phyloP scores from a whole-genome alignment of 1,140 invertebrate species.

The Adelges cooleyi region DNA sequence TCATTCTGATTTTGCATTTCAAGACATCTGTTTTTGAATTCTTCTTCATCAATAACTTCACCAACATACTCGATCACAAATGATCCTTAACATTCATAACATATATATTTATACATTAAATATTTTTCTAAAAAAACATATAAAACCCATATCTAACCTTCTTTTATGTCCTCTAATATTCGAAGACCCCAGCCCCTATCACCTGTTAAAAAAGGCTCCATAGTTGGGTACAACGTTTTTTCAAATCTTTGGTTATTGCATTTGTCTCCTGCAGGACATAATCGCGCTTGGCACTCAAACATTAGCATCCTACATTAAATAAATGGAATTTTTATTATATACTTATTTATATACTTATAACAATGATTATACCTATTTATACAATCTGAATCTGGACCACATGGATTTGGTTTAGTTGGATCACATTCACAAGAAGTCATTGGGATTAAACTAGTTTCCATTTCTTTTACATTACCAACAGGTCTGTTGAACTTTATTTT shows the following conservation, averaged over 20 bases:
- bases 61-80: conserved; percentile 89
- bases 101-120: too few species aligned
- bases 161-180: conserved; percentile 56
- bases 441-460: conserved; percentile 49
- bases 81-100: conserved; percentile 31
- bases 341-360: too few species aligned
- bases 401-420: conserved; percentile 56
- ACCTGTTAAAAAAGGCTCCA: conserved; percentile 62
- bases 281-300: conserved; percentile 72
- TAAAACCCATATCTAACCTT: too few species aligned
- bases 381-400: conserved; percentile 70
- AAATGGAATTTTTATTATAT: conserved; percentile 10
- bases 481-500: conserved; percentile 56
- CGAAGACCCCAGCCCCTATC: conserved; percentile 79
- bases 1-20: conserved; percentile 71
- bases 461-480: conserved; percentile 42
- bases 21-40: conserved; percentile 67
- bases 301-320: conserved; percentile 56
- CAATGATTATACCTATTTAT: conserved; percentile 57
- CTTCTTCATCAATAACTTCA: conserved; percentile 84
- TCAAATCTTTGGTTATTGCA: conserved; percentile 85
- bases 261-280: conserved; percentile 64
- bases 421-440: conserved; percentile 75
- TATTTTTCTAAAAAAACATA: too few species aligned
- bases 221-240: conserved; percentile 62